Evolutionary conservation across 2,888 invertebrate species (phyloP), one percentile per base, ranked within the genome.

Genomic region (Charanyca ferruginea): DNA sequence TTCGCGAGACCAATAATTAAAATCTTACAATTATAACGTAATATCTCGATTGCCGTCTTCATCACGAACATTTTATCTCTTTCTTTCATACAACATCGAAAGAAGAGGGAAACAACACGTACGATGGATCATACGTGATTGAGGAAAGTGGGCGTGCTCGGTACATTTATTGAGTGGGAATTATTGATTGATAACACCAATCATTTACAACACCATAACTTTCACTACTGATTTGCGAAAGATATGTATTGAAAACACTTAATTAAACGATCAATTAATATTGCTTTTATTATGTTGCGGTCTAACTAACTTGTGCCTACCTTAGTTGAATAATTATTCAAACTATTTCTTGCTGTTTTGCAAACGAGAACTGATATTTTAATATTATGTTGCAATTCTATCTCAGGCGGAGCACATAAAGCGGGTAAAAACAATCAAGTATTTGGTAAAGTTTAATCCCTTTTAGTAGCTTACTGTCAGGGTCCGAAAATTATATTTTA

Each of bases 131-230:
- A 63, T 79, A 74, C 74, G 71, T 72, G 78, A 85, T 75, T 67
- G 76, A 80, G 84, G 75, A 82, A 77, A 78, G 75, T 83, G 79
- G 90, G 87, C 84, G 85, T 80, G 69, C 70, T 81, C 76, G 76
- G 83, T 82, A 83, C 85, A 83, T 83, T 86, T 85, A 88, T 85
- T 85, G 85, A 88, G 85, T 87, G 83, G 83, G 88, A 89, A 88
- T 90, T 89, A 86, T 86, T 87, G 85, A 89, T 90, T 89, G 87
- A 90, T 90, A 85, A 85, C 74, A 72, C 81, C 80, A 86, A 89
- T 90, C 85, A 88, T 84, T 88, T 85, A 86, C 76, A 79, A 80
- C 79, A 75, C 82, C 82, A 86, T 88, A 85, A 87, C 80, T 81
- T 80, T 80, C 70, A 78, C 79, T 82, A 79, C 77, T 80, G 82